Base-by-base conservation (phyloP, 2,113 vertebrate species). In the Arvicanthis niloticus region DNA sequence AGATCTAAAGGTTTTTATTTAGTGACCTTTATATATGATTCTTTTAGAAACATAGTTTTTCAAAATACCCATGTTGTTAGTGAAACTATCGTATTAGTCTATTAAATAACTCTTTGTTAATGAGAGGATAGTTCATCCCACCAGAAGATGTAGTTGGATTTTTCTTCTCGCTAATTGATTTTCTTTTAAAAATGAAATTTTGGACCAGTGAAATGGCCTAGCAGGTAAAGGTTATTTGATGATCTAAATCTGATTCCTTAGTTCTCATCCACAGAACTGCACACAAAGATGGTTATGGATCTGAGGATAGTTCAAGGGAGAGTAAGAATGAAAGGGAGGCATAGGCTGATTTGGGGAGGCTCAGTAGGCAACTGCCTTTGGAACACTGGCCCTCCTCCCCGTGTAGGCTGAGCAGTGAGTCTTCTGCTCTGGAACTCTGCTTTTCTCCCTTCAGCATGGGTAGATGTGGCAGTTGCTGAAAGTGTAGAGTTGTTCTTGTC, bases 111-210 rank as follows among this genome's bases (percentile, higher is more conserved):
- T 12, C 58, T 10, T 75, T 31, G 48, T 65, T 22, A 24, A 24
- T 53, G 51, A 80, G 48, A 80, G 45, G 72, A 93, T 34, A 76
- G 29, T 37, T 60, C 67, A 62, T 70, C 1, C 37, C 5, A 21
- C 31, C 31, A 76, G 12, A 40, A 0, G 62, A 37, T 85, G 51
- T 48, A 80, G 29, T 16, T 91, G 29, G 37, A 62, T 76, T 95
- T 95, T 89, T 80, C n/a, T 95, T 70, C 53, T 73, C 73, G 8
- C 19, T 70, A 40, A 73, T 22, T 94, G 68, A 94, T 89, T 90
- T 26, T 48, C 3, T 95, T 75, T 86, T 80, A n/a, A 53, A 29
- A 60, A 26, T 58, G 3, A 42, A 84, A 16, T 42, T 62, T 42
- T 42, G 24, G 26, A 29, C 13, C n/a, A 29, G 7, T 4, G 56